Evolutionary conservation across 2,888 invertebrate genomes (phyloP).

Genomic region (Synergus gifuensis): DNA sequence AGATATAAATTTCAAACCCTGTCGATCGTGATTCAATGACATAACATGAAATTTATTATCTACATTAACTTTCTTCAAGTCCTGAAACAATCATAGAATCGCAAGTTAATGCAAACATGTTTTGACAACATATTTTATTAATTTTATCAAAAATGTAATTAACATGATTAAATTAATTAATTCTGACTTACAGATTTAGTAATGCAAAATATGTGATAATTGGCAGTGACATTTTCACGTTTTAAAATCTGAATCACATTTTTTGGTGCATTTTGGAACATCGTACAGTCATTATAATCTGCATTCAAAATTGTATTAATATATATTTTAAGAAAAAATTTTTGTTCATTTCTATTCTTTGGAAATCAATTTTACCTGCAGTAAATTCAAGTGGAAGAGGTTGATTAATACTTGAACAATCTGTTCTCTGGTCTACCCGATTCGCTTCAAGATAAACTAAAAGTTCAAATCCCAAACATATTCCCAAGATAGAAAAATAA

Average conservation of each 20-base stretch:
- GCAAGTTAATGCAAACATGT: too few species aligned
- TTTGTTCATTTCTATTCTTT: neutral
- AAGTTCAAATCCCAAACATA: conserved; percentile 93
- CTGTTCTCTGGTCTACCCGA: conserved; percentile 81
- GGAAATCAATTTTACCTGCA: conserved; percentile 78
- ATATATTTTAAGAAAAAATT: too few species aligned
- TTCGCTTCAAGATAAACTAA: conserved; percentile 83
- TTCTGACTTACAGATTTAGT: conserved; percentile 80
- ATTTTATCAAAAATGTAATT: too few species aligned
- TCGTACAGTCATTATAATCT: conserved; percentile 82
- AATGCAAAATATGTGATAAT: conserved; percentile 87
- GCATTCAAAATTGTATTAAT: conserved; percentile 48
- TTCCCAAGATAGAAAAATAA: conserved; percentile 93
- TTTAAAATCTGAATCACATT: conserved; percentile 81
- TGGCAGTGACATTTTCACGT: conserved; percentile 84
- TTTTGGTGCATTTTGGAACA: conserved; percentile 83
- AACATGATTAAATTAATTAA: too few species aligned
- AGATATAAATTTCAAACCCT: conserved; percentile 86
- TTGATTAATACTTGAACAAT: conserved; percentile 82
- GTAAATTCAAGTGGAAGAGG: conserved; percentile 84
- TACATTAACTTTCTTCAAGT: conserved; percentile 80
- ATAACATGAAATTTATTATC: conserved; percentile 84
- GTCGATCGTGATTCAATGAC: conserved; percentile 84
- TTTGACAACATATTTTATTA: too few species aligned
- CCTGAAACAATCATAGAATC: conserved; percentile 73